phyloP scores from a whole-genome alignment of 1,140 invertebrate species.

The Ceratoteleas bidentatus region DNA sequence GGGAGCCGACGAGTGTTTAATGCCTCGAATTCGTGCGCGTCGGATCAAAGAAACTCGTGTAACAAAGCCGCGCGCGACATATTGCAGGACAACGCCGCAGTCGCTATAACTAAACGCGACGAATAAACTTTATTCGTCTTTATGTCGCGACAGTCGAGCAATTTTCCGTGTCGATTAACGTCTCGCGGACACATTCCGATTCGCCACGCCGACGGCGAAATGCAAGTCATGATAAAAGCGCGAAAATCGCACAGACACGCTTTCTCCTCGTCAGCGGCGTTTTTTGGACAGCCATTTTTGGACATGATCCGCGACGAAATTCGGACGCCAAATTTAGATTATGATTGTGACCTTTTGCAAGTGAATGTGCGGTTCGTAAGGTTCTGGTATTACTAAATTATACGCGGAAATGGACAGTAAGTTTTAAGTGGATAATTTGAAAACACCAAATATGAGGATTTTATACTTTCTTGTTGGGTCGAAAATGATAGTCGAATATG shows the following conservation, averaged over 20 bases:
- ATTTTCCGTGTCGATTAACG: conserved; percentile 41
- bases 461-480: too few species aligned
- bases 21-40: conserved; percentile 7
- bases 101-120: too few species aligned
- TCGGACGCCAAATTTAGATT: too few species aligned
- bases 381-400: too few species aligned
- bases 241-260: conserved; percentile 43
- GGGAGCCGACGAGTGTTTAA: conserved; percentile 19
- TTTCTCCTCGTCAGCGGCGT: conserved; percentile 27
- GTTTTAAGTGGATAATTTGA: too few species aligned
- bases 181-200: conserved; percentile 12
- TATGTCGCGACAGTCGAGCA: conserved; percentile 26
- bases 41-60: conserved; percentile 68
- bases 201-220: conserved; percentile 32
- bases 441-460: too few species aligned
- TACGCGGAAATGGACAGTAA: too few species aligned
- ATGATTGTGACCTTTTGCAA: too few species aligned
- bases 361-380: too few species aligned
- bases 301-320: neutral
- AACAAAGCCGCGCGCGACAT: conserved; percentile 69
- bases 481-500: too few species aligned
- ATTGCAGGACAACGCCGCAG: conserved; percentile 27
- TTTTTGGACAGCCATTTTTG: conserved; percentile 27
- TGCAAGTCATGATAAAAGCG: conserved; percentile 41
- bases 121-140: too few species aligned